Conservation (phyloP, 2,113 vertebrate species). For the Stegostoma tigrinum region DNA sequence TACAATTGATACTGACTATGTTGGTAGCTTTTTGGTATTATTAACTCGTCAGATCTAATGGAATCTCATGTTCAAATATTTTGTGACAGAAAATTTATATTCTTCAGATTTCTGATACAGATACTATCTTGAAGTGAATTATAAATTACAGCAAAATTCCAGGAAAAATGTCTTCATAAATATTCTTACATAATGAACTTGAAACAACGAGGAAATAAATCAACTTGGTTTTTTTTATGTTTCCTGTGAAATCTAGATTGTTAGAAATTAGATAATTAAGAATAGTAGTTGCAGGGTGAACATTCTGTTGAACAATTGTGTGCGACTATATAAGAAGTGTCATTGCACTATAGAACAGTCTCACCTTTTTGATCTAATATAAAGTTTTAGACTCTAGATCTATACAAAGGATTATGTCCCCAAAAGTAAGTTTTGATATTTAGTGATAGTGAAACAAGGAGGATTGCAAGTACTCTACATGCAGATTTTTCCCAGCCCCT, state of each 20-base stretch:
- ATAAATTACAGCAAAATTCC: background rate
- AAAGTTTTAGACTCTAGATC: no score
- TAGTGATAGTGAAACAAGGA: no score
- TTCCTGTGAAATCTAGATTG: background rate
- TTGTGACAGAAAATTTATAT: background rate
- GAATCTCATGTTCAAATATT: background rate
- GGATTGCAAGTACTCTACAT: no score
- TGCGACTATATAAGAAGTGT: background rate
- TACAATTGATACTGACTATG: background rate
- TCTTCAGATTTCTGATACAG: background rate
- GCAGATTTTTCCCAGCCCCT: no score
- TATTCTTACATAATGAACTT: background rate
- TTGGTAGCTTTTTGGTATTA: background rate
- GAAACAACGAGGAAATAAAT: background rate
- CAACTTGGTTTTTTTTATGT: background rate
- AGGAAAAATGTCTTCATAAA: background rate
- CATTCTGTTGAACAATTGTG: background rate
- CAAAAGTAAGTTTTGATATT: no score
- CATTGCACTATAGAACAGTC: background rate
- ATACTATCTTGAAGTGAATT: background rate
- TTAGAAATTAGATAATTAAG: background rate
- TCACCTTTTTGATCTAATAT: background rate
- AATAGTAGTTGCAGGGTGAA: background rate
- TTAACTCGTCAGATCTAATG: background rate
- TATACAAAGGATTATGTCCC: no score